phyloP scores from a whole-genome alignment of 2,113 vertebrate genomes.

The Saccopteryx bilineata region DNA sequence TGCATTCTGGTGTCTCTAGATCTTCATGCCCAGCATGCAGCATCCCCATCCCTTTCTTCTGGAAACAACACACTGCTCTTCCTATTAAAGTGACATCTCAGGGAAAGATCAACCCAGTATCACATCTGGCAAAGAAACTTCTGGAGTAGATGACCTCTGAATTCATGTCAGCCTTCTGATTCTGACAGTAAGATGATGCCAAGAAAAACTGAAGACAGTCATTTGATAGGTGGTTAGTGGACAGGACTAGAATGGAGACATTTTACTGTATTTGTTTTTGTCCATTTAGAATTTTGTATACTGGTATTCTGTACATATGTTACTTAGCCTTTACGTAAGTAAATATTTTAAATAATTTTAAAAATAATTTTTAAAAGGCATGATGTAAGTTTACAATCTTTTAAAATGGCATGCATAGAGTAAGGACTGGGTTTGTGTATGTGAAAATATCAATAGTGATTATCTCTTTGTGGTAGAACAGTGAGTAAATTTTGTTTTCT shows the following conservation, averaged over 20 bases:
- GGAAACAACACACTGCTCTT: background rate
- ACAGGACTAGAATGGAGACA: background rate
- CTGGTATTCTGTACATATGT: background rate
- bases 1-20: background rate
- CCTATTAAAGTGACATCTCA: background rate
- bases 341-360: background rate
- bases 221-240: background rate
- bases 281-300: conserved; percentile 1
- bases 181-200: background rate
- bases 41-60: background rate
- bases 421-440: background rate
- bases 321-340: background rate
- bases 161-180: background rate
- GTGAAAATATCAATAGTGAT: background rate
- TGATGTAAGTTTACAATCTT: background rate
- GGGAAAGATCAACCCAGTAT: background rate
- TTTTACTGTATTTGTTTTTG: conserved; percentile 1
- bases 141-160: background rate
- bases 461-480: background rate
- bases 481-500: background rate
- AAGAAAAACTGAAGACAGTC: conserved; percentile 15
- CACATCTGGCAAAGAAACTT: conserved; percentile 6
- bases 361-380: background rate
- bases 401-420: background rate
- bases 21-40: background rate